Conservation (phyloP, 1,140 invertebrate genomes). For the Triops cancriformis region DNA sequence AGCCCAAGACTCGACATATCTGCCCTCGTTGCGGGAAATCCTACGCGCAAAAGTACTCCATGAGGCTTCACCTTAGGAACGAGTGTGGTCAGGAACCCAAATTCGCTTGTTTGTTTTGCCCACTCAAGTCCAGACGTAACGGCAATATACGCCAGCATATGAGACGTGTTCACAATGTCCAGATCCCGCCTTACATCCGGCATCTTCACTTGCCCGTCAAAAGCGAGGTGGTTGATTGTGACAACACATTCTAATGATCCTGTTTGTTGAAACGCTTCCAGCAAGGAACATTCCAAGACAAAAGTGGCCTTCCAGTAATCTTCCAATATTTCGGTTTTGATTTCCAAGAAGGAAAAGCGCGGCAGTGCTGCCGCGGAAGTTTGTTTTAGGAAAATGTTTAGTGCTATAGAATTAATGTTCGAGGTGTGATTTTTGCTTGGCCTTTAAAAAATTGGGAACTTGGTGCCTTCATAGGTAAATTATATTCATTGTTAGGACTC, state of each 20-base stretch:
- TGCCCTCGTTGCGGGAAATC: conserved; percentile 33
- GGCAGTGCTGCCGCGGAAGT: background rate
- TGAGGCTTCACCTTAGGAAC: conserved; percentile 33
- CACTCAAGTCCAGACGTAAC: conserved; percentile 34
- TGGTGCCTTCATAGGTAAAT: background rate
- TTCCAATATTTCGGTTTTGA: background rate
- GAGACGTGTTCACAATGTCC: conserved; percentile 31
- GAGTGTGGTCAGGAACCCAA: conserved; percentile 36
- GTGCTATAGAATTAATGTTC: background rate
- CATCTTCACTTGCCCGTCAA: conserved; percentile 10
- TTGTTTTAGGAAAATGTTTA: background rate
- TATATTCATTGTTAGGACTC: conserved; percentile 2
- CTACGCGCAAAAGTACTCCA: conserved; percentile 32
- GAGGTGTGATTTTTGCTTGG: background rate
- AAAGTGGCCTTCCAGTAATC: background rate
- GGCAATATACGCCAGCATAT: conserved; percentile 32
- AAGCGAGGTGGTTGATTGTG: background rate
- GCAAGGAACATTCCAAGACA: background rate
- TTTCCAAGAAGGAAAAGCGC: background rate
- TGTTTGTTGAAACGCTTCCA: background rate
- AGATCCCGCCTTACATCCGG: conserved; percentile 22
- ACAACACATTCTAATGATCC: background rate
- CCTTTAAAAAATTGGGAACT: background rate
- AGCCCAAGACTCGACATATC: conserved; percentile 9
- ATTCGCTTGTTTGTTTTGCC: conserved; percentile 39